Evolutionary conservation across 2,797 vertebrate genomes (phyloP).

Genomic region (Monodelphis domestica): DNA sequence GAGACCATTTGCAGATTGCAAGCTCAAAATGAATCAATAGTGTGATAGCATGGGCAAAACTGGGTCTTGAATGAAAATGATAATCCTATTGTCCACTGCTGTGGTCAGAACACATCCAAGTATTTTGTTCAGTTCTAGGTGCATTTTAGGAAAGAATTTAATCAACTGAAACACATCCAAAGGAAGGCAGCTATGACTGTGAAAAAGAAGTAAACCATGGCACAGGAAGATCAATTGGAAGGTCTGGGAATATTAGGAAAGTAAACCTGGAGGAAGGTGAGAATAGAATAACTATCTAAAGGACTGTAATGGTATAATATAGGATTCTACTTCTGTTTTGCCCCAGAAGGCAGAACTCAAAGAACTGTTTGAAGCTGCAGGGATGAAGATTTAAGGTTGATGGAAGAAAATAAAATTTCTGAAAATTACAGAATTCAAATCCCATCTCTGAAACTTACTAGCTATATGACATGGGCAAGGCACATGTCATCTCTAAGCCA

Average conservation of each 20-base stretch:
- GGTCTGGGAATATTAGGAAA: background rate
- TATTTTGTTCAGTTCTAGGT: background rate
- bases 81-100: background rate
- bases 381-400: background rate
- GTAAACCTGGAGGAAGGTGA: background rate
- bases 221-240: background rate
- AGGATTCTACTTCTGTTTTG: background rate
- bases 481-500: background rate
- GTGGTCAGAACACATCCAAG: background rate
- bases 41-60: background rate
- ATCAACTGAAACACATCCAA: background rate
- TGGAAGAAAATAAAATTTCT: background rate
- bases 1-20: background rate
- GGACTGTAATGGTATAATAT: background rate
- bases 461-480: background rate
- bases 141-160: background rate
- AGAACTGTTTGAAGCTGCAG: background rate
- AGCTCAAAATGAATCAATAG: background rate
- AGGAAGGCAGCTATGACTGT: background rate
- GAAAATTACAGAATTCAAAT: background rate
- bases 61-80: background rate
- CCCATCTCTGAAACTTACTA: background rate
- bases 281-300: background rate
- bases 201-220: background rate
- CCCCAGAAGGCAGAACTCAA: background rate